Base-by-base conservation (phyloP, 1,140 invertebrate species). In the Meloidogyne exigua region DNA sequence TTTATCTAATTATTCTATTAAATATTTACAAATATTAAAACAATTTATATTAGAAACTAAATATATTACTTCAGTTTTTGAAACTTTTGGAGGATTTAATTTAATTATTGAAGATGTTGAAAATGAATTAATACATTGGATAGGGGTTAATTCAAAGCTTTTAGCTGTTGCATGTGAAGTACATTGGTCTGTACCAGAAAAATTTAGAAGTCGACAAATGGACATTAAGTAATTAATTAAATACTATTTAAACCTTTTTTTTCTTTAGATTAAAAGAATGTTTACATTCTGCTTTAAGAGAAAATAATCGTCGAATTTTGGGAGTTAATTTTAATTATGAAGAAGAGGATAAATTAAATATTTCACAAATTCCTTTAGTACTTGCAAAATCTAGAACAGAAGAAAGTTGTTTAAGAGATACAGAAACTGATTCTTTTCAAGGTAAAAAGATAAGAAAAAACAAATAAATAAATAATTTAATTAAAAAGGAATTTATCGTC, bases 131-230 rank as follows among this genome's bases (percentile, higher is more conserved):
- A 65, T 49, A 36, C 83, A 81, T 66, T 83, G 82, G 82, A 28
- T 83, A 23, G 82, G 81, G 12, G 21, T 65, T 21, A 64, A 68
- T 13, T 83, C 82, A 26, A 36, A 36, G 15, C 72, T 83, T 21
- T 32, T 83, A 23, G 82, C 83, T 18, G 72, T 83, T 36, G 82
- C 82, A 36, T 85, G 82, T 75, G 82, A 83, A 76, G 83, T 83
- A 9, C 82, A 83, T 66, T 83, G 83, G 83, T 83, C 82, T 28
- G 82, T 83, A 21, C 82, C 82, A 18, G 83, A 83, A 67, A 76
- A 75, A 18, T 63, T 74, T 69, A 65, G 82, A 66, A 83, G 70
- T 36, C 76, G 82, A 64, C 70, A 69, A n/a, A 67, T 83, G 28
- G 82, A 83, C 62, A 84, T 83, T 39, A 70, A 72, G 82, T 83